These are phyloP conservation scores for Felis catus DNA, from an alignment of 2,113 vertebrate species.

Conservation along the genomic window F.catus_Fca126_mat1.0 CM031416.1:95265001-95265500, in stretches of 20 bases:
- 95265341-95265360: neutral
- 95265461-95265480: constrained; percentile 15
- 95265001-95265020: constrained; percentile 40
- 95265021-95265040: neutral
- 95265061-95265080: constrained; percentile 51
- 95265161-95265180: constrained; percentile 32
- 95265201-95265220: neutral
- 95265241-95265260: neutral
- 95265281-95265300: neutral
- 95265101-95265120: constrained; percentile 39
- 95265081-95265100: constrained; percentile 63
- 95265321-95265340: neutral
- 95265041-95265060: constrained; percentile 43
- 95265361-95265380: neutral
- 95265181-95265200: constrained; percentile 48
- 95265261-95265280: neutral
- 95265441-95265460: neutral
- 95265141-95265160: constrained; percentile 68
- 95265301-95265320: constrained; percentile 56
- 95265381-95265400: neutral
- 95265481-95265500: neutral
- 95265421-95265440: neutral
- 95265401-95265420: neutral
- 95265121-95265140: constrained; percentile 47
- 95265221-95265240: neutral